Evolutionary conservation across 2,113 vertebrate species (phyloP).

Genomic region (Callionymus lyra): DNA sequence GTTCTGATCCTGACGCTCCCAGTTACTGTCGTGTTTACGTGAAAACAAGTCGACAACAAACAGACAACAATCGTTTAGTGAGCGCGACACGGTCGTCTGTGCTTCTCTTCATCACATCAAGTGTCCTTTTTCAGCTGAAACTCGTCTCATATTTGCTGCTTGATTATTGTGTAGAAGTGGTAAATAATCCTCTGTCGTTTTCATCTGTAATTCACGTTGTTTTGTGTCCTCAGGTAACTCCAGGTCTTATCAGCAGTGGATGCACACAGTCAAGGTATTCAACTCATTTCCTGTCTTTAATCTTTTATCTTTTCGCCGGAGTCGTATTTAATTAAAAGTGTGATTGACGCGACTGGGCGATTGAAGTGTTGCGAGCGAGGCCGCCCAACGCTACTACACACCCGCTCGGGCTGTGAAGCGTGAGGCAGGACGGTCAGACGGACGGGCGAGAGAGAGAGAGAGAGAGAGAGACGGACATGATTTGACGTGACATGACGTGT

Average conservation of each 20-base stretch:
- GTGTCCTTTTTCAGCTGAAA: too few relatives aligned
- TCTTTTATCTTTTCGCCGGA: background rate
- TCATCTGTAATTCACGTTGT: constrained; percentile 27
- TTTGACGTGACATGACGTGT: constrained; percentile 69
- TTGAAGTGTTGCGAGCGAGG: constrained; percentile 42
- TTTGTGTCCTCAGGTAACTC: constrained; percentile 73
- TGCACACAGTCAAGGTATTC: constrained; percentile 89
- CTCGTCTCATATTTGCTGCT: too few relatives aligned
- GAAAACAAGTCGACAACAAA: too few relatives aligned
- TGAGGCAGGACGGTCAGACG: constrained; percentile 53
- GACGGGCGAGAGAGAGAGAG: background rate
- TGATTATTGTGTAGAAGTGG: too few relatives aligned
- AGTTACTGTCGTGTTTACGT: too few relatives aligned
- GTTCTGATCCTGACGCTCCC: too few relatives aligned
- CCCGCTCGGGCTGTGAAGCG: constrained; percentile 44
- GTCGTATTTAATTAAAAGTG: constrained; percentile 43
- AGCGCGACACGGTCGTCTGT: too few relatives aligned
- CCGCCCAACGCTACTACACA: constrained; percentile 30
- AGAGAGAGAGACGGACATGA: constrained; percentile 58
- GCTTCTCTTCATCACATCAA: too few relatives aligned
- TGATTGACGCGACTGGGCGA: constrained; percentile 46
- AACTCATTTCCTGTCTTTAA: constrained; percentile 3
- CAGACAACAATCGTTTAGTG: too few relatives aligned
- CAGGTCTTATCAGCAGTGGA: constrained; percentile 89
- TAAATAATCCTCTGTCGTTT: too few relatives aligned